Evolutionary conservation across 2,797 vertebrate species (phyloP).

Genomic region (Pipistrellus pygmaeus): DNA sequence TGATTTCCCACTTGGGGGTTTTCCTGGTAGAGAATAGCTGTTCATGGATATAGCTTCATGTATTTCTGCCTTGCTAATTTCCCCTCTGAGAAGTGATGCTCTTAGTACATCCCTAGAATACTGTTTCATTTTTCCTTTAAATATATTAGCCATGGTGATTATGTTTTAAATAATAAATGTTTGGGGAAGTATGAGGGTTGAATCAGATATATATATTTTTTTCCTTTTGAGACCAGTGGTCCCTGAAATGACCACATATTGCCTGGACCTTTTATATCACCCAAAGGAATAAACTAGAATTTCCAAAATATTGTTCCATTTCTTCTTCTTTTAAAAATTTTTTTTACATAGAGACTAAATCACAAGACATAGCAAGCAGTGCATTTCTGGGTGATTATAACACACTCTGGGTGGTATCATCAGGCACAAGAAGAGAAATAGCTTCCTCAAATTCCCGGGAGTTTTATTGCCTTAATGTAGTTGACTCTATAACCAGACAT

Average conservation of each 20-base stretch:
- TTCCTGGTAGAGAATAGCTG: slow-evolving; percentile 30
- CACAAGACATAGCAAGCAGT: slow-evolving; percentile 75
- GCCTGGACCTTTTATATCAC: not conserved
- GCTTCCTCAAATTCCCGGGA: slow-evolving; percentile 76
- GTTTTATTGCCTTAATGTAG: slow-evolving; percentile 72
- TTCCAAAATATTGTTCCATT: not conserved
- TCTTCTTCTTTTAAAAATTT: slow-evolving; percentile 8
- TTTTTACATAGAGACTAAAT: slow-evolving; percentile 65
- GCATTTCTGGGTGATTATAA: slow-evolving; percentile 81
- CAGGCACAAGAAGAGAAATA: slow-evolving; percentile 77
- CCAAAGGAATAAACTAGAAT: not conserved
- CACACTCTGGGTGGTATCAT: slow-evolving; percentile 76
- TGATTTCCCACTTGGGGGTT: slow-evolving; percentile 24
- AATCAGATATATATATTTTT: not conserved
- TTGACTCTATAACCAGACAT: slow-evolving; percentile 59
- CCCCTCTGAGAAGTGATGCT: not conserved
- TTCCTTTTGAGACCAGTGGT: not conserved
- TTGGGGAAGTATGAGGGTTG: not conserved
- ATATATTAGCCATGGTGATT: not conserved
- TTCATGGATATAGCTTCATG: not conserved
- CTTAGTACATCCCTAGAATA: not conserved
- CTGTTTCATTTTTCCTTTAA: not conserved
- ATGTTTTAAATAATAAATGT: slow-evolving; percentile 2
- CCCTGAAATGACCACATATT: not conserved
- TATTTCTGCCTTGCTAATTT: slow-evolving; percentile 58